A percentile compares a stretch with the other conserved stretches of the same genome.
phyloP scores from a whole-genome alignment of 2,888 invertebrate species.

The Geotrupes spiniger region DNA sequence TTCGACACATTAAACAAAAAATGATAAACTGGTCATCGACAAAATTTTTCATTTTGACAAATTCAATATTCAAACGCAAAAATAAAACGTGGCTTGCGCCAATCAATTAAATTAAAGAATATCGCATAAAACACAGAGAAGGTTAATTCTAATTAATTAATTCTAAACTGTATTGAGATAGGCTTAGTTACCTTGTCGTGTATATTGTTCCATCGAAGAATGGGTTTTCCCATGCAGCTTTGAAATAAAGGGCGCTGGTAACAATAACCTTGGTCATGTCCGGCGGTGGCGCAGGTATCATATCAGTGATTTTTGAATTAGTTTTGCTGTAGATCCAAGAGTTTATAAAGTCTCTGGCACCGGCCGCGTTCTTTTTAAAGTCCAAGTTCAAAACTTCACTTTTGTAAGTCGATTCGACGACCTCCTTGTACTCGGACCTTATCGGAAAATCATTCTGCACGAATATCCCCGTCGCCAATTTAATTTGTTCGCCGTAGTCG shows the following conservation, averaged over 20 bases:
- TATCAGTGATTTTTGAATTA: constrained; percentile 59
- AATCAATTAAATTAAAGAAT: no score
- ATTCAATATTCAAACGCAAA: no score
- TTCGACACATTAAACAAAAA: no score
- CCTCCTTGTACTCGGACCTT: constrained; percentile 54
- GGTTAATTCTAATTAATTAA: no score
- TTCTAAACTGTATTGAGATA: no score
- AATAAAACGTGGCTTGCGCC: no score
- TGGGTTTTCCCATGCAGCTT: constrained; percentile 66
- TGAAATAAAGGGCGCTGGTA: constrained; percentile 69
- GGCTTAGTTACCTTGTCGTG: constrained; percentile 59
- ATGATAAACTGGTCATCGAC: no score
- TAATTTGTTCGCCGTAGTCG: constrained; percentile 37
- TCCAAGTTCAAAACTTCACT: constrained; percentile 58
- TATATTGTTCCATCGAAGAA: constrained; percentile 57
- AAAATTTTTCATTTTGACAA: no score
- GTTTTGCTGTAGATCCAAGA: constrained; percentile 64
- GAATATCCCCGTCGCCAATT: constrained; percentile 60
- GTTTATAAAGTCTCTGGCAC: constrained; percentile 56
- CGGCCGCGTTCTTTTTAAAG: constrained; percentile 49
- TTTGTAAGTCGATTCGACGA: constrained; percentile 56
- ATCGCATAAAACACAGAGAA: no score
- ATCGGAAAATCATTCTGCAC: constrained; percentile 57
- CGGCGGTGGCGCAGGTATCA: constrained; percentile 57
- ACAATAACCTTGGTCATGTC: constrained; percentile 60